phyloP scores from a whole-genome alignment of 2,797 vertebrate genomes.

The Crenuchus spilurus region DNA sequence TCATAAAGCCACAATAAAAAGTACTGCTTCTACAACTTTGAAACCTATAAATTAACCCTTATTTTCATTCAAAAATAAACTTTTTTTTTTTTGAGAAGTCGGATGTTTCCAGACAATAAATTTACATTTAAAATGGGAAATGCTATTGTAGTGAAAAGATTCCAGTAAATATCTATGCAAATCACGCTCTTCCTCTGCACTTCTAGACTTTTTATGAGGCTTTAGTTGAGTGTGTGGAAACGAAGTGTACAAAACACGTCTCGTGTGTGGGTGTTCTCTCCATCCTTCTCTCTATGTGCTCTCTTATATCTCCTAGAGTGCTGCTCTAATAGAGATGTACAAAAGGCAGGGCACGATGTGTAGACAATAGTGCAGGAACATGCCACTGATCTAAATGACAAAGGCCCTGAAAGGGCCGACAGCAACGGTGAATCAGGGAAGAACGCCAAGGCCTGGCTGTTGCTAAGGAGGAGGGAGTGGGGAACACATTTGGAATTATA shows the following conservation, averaged over 20 bases:
- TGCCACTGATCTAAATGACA: constrained; percentile 79
- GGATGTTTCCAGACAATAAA: neutral
- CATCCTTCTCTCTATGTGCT: constrained; percentile 7
- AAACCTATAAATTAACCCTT: neutral
- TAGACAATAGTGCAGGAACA: constrained; percentile 62
- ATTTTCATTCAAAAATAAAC: neutral
- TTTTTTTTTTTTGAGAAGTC: neutral
- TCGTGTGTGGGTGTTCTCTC: constrained; percentile 43
- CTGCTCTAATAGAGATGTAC: constrained; percentile 57
- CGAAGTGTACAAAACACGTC: constrained; percentile 43
- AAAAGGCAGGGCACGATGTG: constrained; percentile 63
- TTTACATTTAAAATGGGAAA: too few relatives aligned
- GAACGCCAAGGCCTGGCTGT: constrained; percentile 62
- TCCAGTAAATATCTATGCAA: constrained; percentile 28
- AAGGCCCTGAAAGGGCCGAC: constrained; percentile 67
- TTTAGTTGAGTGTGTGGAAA: constrained; percentile 38
- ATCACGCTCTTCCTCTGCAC: constrained; percentile 34
- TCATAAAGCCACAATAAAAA: neutral
- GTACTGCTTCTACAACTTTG: neutral
- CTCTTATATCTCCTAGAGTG: constrained; percentile 33
- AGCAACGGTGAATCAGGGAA: constrained; percentile 56
- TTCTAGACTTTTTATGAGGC: constrained; percentile 23
- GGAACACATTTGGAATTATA: constrained; percentile 34
- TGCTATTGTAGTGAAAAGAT: neutral
- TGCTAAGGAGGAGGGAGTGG: constrained; percentile 70